Base-by-base conservation (phyloP, 2,888 invertebrate species). In the Apodemia duryi region DNA sequence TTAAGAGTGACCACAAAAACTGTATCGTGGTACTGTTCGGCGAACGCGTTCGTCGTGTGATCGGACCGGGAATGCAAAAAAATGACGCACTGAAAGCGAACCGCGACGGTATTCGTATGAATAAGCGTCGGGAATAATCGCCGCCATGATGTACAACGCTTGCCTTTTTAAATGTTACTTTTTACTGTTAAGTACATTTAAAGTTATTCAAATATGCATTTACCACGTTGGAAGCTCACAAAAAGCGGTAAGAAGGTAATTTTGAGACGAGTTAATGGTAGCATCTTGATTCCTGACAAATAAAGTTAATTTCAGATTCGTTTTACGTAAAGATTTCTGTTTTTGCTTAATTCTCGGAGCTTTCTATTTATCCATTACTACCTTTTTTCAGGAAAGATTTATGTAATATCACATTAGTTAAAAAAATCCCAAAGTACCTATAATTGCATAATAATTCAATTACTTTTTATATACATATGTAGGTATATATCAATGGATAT, bases 1-100 rank as follows among this genome's bases (percentile, higher is more conserved):
- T 83, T 89, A 85, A 80, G 81, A 74, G 82, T 75, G 65, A 65
- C 67, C 68, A 76, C 81, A 85, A 87, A 86, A 88, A 87, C 77
- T 70, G 74, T 74, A 74, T 75, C 77, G 80, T 79, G 29, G 76
- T 74, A 78, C 78, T 71, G 72, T 85, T 85, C 85, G 82, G 69
- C 75, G 85, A 83, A 86, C 75, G 77, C 80, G 76, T 73, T 68
- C 70, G 72, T 69, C 70, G 73, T 70, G 70, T 71, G 73, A 74
- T 76, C 77, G 74, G 67, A 72, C 72, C 72, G 73, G 75, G 75
- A 74, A 73, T 69, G 73, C 76, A 80, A 82, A 83, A 83, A 80
- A 75, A 70, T 60, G 69, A 68, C 71, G 73, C 74, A 77, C 73
- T 78, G 81, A 80, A 82, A 84, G 74, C 76, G 81, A 83, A 75